Conservation (phyloP, 1,140 invertebrate species). For the Diuraphis noxia region DNA sequence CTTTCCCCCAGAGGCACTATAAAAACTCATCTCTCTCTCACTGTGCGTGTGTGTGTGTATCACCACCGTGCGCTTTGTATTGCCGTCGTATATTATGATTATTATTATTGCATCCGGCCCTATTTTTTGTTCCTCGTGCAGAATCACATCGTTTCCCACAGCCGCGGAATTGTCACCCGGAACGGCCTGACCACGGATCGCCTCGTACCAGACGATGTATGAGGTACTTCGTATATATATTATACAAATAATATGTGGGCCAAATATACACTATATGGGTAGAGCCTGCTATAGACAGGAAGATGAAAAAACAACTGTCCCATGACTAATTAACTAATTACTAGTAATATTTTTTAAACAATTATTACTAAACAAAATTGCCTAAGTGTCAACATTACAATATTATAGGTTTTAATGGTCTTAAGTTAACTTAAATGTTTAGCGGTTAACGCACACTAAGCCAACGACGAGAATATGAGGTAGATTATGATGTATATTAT, state of each 20-base stretch:
- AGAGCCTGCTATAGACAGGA: not conserved
- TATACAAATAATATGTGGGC: not conserved
- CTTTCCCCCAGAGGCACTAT: constrained; percentile 6
- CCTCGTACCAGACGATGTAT: not conserved
- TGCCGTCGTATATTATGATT: not conserved
- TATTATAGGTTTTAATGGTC: not conserved
- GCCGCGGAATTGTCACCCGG: constrained; percentile 41
- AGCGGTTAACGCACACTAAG: not conserved
- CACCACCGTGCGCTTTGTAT: not conserved
- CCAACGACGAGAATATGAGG: not conserved
- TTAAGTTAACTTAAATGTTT: not conserved
- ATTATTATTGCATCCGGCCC: constrained; percentile 32
- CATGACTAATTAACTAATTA: not conserved
- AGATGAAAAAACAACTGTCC: not conserved
- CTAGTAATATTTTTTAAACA: not conserved
- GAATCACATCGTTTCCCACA: constrained; percentile 41
- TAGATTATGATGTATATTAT: not conserved
- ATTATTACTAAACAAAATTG: not conserved
- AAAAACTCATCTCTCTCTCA: constrained; percentile 43
- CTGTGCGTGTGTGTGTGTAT: not conserved
- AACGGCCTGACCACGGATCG: constrained; percentile 32
- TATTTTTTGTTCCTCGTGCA: not conserved
- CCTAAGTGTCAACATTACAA: not conserved
- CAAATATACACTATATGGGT: not conserved
- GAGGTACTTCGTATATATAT: not conserved